Conservation (phyloP, 2,797 vertebrate species). For the Characodon lateralis region DNA sequence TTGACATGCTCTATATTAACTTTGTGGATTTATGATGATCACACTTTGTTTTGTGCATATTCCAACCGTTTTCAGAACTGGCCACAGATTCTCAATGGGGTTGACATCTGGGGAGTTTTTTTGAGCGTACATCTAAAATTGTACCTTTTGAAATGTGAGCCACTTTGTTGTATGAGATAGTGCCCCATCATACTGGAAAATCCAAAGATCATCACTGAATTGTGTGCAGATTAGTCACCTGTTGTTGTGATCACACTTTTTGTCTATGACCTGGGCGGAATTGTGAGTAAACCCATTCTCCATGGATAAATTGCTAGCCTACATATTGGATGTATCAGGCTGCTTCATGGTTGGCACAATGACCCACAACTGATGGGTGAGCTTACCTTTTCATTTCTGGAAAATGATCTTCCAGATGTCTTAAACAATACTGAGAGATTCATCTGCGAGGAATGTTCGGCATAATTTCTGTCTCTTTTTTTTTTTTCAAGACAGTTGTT, state of each 20-base stretch:
- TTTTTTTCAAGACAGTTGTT: background rate
- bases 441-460: too few relatives aligned
- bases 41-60: background rate
- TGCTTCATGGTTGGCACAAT: background rate
- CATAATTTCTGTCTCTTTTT: background rate
- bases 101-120: background rate
- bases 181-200: background rate
- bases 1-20: background rate
- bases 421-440: too few relatives aligned
- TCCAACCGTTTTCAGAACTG: background rate
- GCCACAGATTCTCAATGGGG: background rate
- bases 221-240: background rate
- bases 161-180: background rate
- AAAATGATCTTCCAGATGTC: background rate
- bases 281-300: background rate
- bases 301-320: background rate
- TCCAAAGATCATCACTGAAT: background rate
- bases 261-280: background rate
- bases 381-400: background rate
- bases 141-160: too few relatives aligned
- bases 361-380: background rate
- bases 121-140: background rate
- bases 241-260: background rate
- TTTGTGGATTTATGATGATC: background rate
- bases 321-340: background rate